Evolutionary conservation across 2,113 vertebrate genomes (phyloP), one percentile per base, ranked within the genome.

Genomic region (Silurus glanis): DNA sequence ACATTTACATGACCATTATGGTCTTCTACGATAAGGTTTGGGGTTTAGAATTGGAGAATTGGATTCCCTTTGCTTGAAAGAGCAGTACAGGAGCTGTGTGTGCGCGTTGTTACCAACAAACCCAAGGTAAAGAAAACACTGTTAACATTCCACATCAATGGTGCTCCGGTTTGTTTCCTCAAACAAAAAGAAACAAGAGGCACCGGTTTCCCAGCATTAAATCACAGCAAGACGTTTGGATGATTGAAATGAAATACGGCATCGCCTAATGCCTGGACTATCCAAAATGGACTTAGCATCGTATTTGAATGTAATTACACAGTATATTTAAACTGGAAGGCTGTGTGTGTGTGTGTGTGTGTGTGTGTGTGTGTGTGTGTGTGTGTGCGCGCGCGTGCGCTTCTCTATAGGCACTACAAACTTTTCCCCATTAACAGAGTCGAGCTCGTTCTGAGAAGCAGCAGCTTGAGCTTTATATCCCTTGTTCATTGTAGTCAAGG

Each of bases 1-100:
- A 71, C 83, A 92, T 93, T 93, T 93, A 92, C 93, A 94, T 92
- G 88, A 87, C 90, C 89, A 93, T 92, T 91, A 92, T 87, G 14
- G n/a, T 89, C 88, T 90, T 89, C 87, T 79, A 19, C 45, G 83
- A 90, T 83, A 76, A 85, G 90, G 88, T 89, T 91, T 87, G 86
- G 67, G 37, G 84, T 82, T 89, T 58, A 62, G 79, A 87, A 71
- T 71, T 64, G 58, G 61, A 12, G 21, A 80, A 56, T 61, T 72
- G 28, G 25, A 59, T 78, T 67, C 53, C 62, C 45, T 78, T 55
- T 76, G 53, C 55, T 58, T 72, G 28, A 14, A 85, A 71, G 51
- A 51, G 80, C 79, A 82, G 67, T 69, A 23, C 23, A 61, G 58
- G 25, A 58, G 82, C 51, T 47, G 55, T 59, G 80, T 55, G 82